These are phyloP conservation scores for Pygoscelis adeliae DNA, from an alignment of 2,113 vertebrate genomes.

Conservation along the genomic window DNA sequence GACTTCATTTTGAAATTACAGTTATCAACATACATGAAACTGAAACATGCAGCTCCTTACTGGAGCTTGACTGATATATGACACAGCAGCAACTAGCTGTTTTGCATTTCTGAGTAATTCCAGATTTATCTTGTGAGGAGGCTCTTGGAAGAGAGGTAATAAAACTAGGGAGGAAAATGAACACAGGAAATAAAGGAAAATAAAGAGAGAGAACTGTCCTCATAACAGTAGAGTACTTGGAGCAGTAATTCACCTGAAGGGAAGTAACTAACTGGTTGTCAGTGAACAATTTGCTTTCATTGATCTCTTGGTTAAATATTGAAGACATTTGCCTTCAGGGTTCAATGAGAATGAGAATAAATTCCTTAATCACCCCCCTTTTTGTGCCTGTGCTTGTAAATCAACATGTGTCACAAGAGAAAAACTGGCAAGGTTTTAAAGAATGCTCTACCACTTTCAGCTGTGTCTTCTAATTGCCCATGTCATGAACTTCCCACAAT, in stretches of 20 bases:
- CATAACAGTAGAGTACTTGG: background rate
- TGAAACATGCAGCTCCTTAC: background rate
- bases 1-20: background rate
- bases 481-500: background rate
- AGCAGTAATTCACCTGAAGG: background rate
- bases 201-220: background rate
- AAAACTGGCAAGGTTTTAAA: background rate
- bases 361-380: constrained; percentile 32
- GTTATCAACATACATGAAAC: background rate
- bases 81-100: background rate
- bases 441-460: background rate
- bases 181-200: background rate
- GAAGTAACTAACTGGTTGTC: constrained; percentile 5
- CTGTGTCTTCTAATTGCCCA: background rate
- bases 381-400: constrained; percentile 15
- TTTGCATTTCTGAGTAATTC: background rate
- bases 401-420: background rate
- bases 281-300: constrained; percentile 29
- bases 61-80: background rate
- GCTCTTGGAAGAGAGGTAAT: background rate
- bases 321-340: constrained; percentile 18
- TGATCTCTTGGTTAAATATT: constrained; percentile 50
- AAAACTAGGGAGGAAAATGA: background rate
- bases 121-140: background rate
- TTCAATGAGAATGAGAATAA: constrained; percentile 47